These are phyloP conservation scores for Macrotus californicus DNA, from an alignment of 2,113 vertebrate genomes.

Conservation along the genomic window DNA sequence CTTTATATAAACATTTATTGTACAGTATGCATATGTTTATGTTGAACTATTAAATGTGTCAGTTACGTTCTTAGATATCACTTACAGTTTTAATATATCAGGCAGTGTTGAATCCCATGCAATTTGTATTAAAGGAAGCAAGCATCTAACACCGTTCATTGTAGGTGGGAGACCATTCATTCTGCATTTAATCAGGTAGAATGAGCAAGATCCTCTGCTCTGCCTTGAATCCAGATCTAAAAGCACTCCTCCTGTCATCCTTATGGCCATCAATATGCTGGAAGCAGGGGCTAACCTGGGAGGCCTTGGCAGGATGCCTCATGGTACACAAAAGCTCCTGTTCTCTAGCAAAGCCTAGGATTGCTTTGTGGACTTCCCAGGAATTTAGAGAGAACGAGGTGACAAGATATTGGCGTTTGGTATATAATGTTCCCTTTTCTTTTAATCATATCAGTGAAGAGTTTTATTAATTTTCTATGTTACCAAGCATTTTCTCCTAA, in stretches of 20 bases:
- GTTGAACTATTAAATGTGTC: background rate
- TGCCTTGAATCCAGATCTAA: background rate
- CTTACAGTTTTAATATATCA: background rate
- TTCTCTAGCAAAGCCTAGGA: background rate
- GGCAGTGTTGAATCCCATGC: background rate
- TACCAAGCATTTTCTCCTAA: background rate
- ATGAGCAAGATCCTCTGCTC: background rate
- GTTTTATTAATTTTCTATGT: conserved; percentile 1
- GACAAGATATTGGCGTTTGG: background rate
- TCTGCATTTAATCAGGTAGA: background rate
- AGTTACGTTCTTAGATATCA: background rate
- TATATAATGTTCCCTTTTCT: background rate
- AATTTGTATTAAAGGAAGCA: background rate
- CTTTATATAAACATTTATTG: background rate
- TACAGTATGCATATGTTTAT: conserved; percentile 1
- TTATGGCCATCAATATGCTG: background rate
- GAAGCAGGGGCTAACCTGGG: background rate
- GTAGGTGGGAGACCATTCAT: background rate
- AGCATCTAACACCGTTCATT: background rate
- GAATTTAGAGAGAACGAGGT: background rate
- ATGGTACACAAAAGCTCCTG: background rate
- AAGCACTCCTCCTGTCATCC: background rate
- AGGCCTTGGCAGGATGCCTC: background rate
- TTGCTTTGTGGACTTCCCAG: background rate
- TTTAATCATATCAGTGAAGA: background rate